Percentiles rank a stretch among this genome's conserved stretches.
phyloP scores from a whole-genome alignment of 2,113 vertebrate species.

The Psammodynastes pulverulentus region DNA sequence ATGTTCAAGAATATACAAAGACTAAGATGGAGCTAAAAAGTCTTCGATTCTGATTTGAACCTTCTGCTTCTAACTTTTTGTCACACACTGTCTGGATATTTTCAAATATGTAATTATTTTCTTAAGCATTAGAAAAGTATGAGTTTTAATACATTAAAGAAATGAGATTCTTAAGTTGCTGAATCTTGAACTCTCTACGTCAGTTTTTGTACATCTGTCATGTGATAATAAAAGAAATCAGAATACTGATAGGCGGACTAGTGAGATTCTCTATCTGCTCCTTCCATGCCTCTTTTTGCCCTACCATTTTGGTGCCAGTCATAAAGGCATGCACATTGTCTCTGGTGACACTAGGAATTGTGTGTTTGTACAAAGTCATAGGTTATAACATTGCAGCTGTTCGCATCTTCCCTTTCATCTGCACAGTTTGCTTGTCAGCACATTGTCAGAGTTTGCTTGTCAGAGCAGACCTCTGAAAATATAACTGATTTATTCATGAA shows the following conservation, averaged over 20 bases:
- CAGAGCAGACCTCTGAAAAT: not conserved
- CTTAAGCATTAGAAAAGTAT: not conserved
- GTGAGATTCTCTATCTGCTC: not conserved
- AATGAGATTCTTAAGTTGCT: not conserved
- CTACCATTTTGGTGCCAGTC: not conserved
- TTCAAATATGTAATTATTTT: not conserved
- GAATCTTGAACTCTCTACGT: too few species aligned
- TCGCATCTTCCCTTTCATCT: not conserved
- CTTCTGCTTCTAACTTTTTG: not conserved
- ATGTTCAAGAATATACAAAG: not conserved
- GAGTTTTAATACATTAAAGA: not conserved
- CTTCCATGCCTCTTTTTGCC: not conserved
- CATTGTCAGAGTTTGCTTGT: not conserved
- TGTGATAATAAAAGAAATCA: not conserved
- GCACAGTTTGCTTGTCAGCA: not conserved
- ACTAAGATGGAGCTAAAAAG: not conserved
- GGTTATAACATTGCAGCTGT: not conserved
- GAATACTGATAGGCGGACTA: not conserved
- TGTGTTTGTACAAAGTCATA: not conserved
- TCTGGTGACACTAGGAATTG: not conserved
- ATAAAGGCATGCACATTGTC: not conserved
- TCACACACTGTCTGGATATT: not conserved
- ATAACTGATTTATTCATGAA: slow-evolving; percentile 13
- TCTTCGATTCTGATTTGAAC: not conserved
- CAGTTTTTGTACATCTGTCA: not conserved